Percentiles rank a stretch among this genome's conserved stretches.
phyloP scores from a whole-genome alignment of 2,797 vertebrate genomes.

The Anguilla obscura region DNA sequence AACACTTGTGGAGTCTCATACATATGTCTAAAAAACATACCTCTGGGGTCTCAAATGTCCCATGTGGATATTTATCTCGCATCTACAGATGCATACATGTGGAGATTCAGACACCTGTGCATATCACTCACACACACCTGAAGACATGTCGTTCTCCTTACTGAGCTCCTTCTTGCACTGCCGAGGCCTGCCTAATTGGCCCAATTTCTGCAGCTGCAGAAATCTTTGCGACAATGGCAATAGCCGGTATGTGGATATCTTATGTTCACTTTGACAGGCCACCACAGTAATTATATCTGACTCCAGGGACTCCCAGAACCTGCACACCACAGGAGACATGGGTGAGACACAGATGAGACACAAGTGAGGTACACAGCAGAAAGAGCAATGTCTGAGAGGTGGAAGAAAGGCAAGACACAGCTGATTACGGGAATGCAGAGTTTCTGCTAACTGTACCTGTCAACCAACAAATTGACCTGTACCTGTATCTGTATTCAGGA shows the following conservation, averaged over 20 bases:
- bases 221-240: conserved; percentile 55
- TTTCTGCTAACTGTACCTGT: too few relatives aligned
- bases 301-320: conserved; percentile 75
- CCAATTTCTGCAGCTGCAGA: conserved; percentile 41
- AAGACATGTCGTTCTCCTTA: conserved; percentile 37
- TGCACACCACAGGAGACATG: conserved; percentile 51
- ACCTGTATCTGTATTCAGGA: too few relatives aligned
- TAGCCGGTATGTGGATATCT: conserved; percentile 81
- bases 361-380: not conserved
- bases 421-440: too few relatives aligned
- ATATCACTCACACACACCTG: conserved; percentile 41
- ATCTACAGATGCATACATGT: not conserved
- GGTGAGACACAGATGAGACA: not conserved
- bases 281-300: conserved; percentile 71
- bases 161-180: conserved; percentile 28
- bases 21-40: not conserved
- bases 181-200: conserved; percentile 38
- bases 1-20: not conserved
- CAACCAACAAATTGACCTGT: too few relatives aligned
- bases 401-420: too few relatives aligned
- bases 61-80: not conserved
- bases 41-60: not conserved
- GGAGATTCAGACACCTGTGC: too few relatives aligned
- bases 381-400: too few relatives aligned
- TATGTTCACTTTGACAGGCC: conserved; percentile 76